Evolutionary conservation across 2,113 vertebrate species (phyloP).

Genomic region (Macrotis lagotis): DNA sequence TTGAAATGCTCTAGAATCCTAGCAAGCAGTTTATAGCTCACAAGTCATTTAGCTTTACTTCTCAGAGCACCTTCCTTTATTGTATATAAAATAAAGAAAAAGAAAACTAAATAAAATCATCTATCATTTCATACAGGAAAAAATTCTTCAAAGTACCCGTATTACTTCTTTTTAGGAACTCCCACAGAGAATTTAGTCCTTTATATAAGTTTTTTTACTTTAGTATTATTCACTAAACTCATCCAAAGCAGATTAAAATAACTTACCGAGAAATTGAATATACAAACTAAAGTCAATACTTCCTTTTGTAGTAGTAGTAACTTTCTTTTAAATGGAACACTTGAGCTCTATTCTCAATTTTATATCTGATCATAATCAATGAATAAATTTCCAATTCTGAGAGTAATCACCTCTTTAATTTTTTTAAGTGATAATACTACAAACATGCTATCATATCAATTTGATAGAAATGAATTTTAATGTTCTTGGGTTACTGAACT

Average conservation of each 20-base stretch:
- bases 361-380: conserved; percentile 45
- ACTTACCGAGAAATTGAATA: conserved; percentile 56
- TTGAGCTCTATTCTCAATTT: conserved; percentile 42
- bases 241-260: conserved; percentile 48
- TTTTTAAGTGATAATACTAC: conserved; percentile 11
- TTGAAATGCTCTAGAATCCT: not conserved
- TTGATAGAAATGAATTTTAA: conserved; percentile 22
- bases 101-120: conserved; percentile 71
- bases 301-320: conserved; percentile 45
- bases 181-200: conserved; percentile 54
- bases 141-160: conserved; percentile 71
- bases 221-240: conserved; percentile 57
- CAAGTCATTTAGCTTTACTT: conserved; percentile 52
- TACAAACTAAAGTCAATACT: conserved; percentile 49
- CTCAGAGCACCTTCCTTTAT: conserved; percentile 26
- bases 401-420: conserved; percentile 6
- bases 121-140: conserved; percentile 61
- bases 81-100: conserved; percentile 74
- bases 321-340: conserved; percentile 43
- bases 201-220: conserved; percentile 49
- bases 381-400: conserved; percentile 32
- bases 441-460: not conserved
- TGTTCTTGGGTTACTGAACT: conserved; percentile 54
- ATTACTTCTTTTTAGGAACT: conserved; percentile 52
- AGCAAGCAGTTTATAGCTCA: conserved; percentile 42